These are phyloP conservation scores for Lordiphosa mommai DNA, from an alignment of 1,140 invertebrate species.

Conservation along the genomic window DNA sequence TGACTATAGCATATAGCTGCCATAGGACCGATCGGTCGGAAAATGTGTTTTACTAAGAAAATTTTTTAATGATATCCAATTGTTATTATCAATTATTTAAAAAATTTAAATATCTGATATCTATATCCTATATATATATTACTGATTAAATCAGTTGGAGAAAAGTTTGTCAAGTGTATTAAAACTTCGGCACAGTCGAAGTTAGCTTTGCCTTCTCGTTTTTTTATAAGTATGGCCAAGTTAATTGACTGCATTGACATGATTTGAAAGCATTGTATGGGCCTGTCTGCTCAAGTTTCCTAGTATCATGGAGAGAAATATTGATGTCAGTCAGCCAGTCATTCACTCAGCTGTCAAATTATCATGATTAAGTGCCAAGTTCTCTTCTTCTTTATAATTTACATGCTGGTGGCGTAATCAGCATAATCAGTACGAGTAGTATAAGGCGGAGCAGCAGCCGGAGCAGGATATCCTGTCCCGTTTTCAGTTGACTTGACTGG, in stretches of 20 bases:
- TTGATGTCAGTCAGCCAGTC: slow-evolving; percentile 32
- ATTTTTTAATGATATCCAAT: too few relatives aligned
- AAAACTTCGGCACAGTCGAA: too few relatives aligned
- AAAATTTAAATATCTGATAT: too few relatives aligned
- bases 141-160: too few relatives aligned
- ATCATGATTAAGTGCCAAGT: slow-evolving; percentile 71
- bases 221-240: slow-evolving; percentile 19
- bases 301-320: slow-evolving; percentile 34
- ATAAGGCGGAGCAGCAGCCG: slow-evolving; percentile 6
- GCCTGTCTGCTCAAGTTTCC: not conserved
- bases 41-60: too few relatives aligned
- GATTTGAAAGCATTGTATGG: slow-evolving; percentile 13
- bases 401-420: slow-evolving; percentile 51
- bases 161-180: too few relatives aligned
- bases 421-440: slow-evolving; percentile 13
- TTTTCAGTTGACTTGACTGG: slow-evolving; percentile 77
- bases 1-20: too few relatives aligned
- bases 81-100: too few relatives aligned
- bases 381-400: slow-evolving; percentile 54
- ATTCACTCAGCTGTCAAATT: slow-evolving; percentile 65
- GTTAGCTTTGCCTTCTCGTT: too few relatives aligned
- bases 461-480: slow-evolving; percentile 72
- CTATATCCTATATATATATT: too few relatives aligned
- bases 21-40: too few relatives aligned
- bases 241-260: slow-evolving; percentile 38